A percentile compares a stretch with the other conserved stretches of the same genome.
These are phyloP conservation scores for Syngnathus scovelli DNA, from an alignment of 2,113 vertebrate species.

Conservation along the genomic window DNA sequence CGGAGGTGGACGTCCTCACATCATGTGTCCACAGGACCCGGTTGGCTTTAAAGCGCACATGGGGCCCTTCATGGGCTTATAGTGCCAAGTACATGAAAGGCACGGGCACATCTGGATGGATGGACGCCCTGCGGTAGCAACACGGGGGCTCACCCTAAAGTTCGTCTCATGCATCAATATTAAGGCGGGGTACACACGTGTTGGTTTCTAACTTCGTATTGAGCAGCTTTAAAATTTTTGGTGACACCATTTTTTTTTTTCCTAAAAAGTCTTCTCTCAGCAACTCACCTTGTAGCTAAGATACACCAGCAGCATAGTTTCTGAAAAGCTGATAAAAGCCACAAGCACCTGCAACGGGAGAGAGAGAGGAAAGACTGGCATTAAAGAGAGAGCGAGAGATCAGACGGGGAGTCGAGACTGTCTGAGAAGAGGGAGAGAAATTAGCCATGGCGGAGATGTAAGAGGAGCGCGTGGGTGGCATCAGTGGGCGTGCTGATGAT, in stretches of 20 bases:
- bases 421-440: constrained; percentile 37
- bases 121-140: constrained; percentile 17
- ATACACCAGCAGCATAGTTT: constrained; percentile 80
- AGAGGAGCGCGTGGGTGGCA: constrained; percentile 57
- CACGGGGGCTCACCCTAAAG: constrained; percentile 27
- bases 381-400: neutral
- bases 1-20: constrained; percentile 53
- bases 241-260: neutral
- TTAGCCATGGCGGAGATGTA: constrained; percentile 47
- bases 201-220: neutral
- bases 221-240: neutral
- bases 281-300: constrained; percentile 80
- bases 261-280: neutral
- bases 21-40: constrained; percentile 54
- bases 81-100: constrained; percentile 54
- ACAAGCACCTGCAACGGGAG: constrained; percentile 71
- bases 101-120: constrained; percentile 33
- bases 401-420: constrained; percentile 24
- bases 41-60: constrained; percentile 48
- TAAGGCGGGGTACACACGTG: neutral
- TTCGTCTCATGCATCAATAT: constrained; percentile 35
- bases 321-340: constrained; percentile 80
- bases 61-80: constrained; percentile 54
- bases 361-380: neutral
- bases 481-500: constrained; percentile 59